Evolutionary conservation across 2,113 vertebrate genomes (phyloP).

Genomic region (Azemiops feae): DNA sequence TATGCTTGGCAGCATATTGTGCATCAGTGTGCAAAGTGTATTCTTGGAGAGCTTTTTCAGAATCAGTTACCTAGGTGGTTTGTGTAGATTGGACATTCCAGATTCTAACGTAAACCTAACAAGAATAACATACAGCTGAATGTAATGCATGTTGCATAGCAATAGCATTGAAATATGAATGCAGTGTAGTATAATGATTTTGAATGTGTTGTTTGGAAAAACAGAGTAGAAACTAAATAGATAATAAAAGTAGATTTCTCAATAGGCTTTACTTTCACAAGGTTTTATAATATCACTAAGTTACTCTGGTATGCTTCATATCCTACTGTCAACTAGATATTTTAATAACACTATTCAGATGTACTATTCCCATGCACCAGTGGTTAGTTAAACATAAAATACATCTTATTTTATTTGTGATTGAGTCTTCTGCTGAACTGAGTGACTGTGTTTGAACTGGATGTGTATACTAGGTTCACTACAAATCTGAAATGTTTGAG

Average conservation of each 20-base stretch:
- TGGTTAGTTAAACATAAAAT: not conserved
- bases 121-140: not conserved
- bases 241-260: not conserved
- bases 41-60: not conserved
- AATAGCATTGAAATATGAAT: not conserved
- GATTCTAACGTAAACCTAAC: not conserved
- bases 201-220: not conserved
- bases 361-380: not conserved
- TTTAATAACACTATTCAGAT: not conserved
- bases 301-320: not conserved
- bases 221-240: not conserved
- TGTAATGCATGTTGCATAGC: not conserved
- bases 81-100: not conserved
- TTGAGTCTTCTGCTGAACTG: not conserved
- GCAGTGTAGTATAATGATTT: not conserved
- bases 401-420: not conserved
- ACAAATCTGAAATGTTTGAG: not conserved
- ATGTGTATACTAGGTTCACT: not conserved
- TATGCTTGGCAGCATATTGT: not conserved
- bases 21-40: not conserved
- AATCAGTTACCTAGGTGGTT: not conserved
- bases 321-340: not conserved
- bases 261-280: not conserved
- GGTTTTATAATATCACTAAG: not conserved
- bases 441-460: not conserved